Evolutionary conservation across 2,888 invertebrate genomes (phyloP), one percentile per base, ranked within the genome.

Genomic region (Diaprepes abbreviatus): DNA sequence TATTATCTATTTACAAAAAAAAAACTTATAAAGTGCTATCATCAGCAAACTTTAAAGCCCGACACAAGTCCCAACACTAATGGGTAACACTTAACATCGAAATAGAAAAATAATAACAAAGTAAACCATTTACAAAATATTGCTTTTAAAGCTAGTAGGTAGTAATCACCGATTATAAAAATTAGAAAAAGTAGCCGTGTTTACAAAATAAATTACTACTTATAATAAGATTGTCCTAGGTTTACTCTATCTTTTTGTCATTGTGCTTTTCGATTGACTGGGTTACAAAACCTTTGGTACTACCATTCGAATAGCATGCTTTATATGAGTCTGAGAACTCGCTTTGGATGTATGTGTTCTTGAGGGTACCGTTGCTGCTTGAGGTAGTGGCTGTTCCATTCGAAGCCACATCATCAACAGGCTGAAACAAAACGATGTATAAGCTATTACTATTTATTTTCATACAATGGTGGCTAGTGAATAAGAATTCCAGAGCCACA

Each of bases 251-350:
- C 70, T 79, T 79, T 67, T 79, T 79, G 48, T 71, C 74, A 62
- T 77, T 64, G 66, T 73, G 74, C 54, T 76, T 75, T 16, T 78
- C 73, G 71, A 80, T 78, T 6, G 79, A 76, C 74, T 83, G 83
- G 59, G 81, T 86, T 62, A 89, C 88, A 80, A 88, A 89, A 66
- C 89, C 89, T 78, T 89, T 89, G 78, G 88, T 89, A 74, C 89
- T 86, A 35, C 89, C 89, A 75, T 88, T 89, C 72, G 89, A 89
- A 80, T 89, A 89, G 81, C 89, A 89, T 62, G 88, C 87, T 79
- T 88, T 87, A 80, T 87, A 88, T 59, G 87, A 86, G 75, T 87
- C 87, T 65, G 86, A 85, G 77, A 86, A 87, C 76, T 86, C 85
- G 73, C 87, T 87, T 69, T 86, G 86, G 73, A 87, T 84, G 76